Evolutionary conservation across 2,113 vertebrate genomes (phyloP).

Genomic region (Mastomys natalensis): DNA sequence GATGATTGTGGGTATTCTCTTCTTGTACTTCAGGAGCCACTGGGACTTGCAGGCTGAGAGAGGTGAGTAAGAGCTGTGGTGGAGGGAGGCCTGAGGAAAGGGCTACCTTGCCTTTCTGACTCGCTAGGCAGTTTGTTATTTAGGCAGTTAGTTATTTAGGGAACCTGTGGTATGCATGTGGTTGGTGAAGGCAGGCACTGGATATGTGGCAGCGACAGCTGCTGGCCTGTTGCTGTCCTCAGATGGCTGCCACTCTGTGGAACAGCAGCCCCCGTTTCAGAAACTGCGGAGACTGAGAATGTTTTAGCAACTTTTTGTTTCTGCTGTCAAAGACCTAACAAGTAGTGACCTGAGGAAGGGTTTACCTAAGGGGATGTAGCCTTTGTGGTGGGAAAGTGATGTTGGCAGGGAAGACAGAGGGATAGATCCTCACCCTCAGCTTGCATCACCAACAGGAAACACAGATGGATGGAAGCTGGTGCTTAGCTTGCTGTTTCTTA

Average conservation of each 20-base stretch:
- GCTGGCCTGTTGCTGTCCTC: background rate
- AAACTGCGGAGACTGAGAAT: background rate
- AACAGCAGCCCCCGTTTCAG: background rate
- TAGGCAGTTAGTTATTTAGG: background rate
- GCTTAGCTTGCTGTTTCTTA: background rate
- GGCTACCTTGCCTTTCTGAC: background rate
- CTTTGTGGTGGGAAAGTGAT: background rate
- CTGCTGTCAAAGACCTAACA: background rate
- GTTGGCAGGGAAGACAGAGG: too few species aligned
- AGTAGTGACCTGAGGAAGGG: too few species aligned
- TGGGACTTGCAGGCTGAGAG: background rate
- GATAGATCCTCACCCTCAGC: too few species aligned
- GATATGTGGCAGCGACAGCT: fast-evolving
- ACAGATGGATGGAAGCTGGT: background rate
- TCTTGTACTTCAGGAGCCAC: background rate
- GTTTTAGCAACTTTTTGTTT: background rate
- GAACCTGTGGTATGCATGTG: background rate
- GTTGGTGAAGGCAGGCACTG: background rate
- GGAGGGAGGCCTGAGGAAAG: background rate
- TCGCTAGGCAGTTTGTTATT: background rate
- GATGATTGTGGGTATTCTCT: background rate
- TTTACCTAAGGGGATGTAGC: background rate
- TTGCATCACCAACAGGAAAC: background rate
- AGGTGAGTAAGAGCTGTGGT: background rate
- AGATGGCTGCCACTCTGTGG: background rate